These are phyloP conservation scores for Trinorchestia longiramus DNA, from an alignment of 1,140 invertebrate species.

Conservation along the genomic window DNA sequence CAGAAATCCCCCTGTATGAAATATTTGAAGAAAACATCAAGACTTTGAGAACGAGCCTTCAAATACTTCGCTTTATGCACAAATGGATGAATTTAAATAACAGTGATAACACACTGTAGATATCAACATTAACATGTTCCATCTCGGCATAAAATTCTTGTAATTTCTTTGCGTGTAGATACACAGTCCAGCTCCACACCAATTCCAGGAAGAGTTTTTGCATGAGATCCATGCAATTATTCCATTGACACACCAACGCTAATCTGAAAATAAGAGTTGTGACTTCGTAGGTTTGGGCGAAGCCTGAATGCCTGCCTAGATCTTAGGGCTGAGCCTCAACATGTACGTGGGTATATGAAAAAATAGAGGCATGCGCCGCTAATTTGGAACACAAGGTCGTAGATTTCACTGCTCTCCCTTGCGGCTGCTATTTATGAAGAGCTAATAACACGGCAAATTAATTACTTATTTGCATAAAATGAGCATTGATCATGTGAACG, in stretches of 20 bases:
- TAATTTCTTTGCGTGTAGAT: not conserved
- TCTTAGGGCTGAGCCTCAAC: not conserved
- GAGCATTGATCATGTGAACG: conserved; percentile 28
- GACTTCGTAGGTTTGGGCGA: not conserved
- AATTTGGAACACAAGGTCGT: conserved; percentile 40
- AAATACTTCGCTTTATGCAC: not conserved
- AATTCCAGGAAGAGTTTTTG: conserved; percentile 6
- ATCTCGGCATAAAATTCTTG: not conserved
- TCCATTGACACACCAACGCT: conserved; percentile 53
- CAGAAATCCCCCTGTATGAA: not conserved
- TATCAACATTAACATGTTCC: not conserved
- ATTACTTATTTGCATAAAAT: conserved; percentile 52
- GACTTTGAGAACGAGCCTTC: not conserved
- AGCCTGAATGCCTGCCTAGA: not conserved
- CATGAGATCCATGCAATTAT: not conserved
- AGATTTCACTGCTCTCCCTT: conserved; percentile 16
- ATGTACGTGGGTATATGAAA: not conserved
- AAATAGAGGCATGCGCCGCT: not conserved
- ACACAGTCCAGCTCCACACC: not conserved
- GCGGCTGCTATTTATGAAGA: conserved; percentile 47
- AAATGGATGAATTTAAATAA: not conserved
- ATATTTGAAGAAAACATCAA: not conserved
- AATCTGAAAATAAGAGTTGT: conserved; percentile 40
- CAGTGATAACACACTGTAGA: not conserved
- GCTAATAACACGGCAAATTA: conserved; percentile 54